These are phyloP conservation scores for Atherinosoma microstoma DNA, from an alignment of 2,797 vertebrate species.

Conservation along the genomic window DNA sequence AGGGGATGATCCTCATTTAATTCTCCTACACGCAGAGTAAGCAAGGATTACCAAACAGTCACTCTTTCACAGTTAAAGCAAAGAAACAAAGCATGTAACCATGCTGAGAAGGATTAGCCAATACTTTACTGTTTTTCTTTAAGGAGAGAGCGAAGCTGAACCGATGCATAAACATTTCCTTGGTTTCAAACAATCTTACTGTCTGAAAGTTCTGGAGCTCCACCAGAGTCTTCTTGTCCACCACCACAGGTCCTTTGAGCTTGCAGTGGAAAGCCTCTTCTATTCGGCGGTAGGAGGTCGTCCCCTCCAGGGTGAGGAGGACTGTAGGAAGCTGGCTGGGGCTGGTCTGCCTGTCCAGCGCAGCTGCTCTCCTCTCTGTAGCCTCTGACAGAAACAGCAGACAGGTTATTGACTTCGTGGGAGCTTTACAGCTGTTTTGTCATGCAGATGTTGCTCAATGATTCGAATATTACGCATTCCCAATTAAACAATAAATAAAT, in stretches of 20 bases:
- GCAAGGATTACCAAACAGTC: constrained; percentile 64
- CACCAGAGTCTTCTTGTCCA: constrained; percentile 92
- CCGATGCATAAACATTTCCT: constrained; percentile 63
- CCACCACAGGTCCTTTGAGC: constrained; percentile 88
- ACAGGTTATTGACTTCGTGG: background rate
- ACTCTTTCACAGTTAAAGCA: constrained; percentile 51
- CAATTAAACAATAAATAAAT: background rate
- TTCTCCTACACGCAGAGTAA: constrained; percentile 64
- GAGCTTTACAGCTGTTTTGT: background rate
- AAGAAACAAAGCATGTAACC: constrained; percentile 62
- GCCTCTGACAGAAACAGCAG: constrained; percentile 83
- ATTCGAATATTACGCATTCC: background rate
- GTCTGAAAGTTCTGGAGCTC: constrained; percentile 96
- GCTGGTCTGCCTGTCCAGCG: constrained; percentile 74
- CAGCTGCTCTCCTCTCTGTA: constrained; percentile 83
- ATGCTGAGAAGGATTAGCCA: constrained; percentile 53
- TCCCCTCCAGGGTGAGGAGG: constrained; percentile 85
- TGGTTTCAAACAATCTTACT: constrained; percentile 82
- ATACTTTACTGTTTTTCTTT: constrained; percentile 43
- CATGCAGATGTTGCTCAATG: background rate
- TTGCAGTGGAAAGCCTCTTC: constrained; percentile 94
- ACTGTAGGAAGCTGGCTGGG: constrained; percentile 82
- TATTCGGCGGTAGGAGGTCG: constrained; percentile 79
- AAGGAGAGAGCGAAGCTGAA: constrained; percentile 39
- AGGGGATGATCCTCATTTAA: constrained; percentile 68